These are phyloP conservation scores for Chalcosyrphus nemorum DNA, from an alignment of 2,888 invertebrate genomes.

Conservation along the genomic window DNA sequence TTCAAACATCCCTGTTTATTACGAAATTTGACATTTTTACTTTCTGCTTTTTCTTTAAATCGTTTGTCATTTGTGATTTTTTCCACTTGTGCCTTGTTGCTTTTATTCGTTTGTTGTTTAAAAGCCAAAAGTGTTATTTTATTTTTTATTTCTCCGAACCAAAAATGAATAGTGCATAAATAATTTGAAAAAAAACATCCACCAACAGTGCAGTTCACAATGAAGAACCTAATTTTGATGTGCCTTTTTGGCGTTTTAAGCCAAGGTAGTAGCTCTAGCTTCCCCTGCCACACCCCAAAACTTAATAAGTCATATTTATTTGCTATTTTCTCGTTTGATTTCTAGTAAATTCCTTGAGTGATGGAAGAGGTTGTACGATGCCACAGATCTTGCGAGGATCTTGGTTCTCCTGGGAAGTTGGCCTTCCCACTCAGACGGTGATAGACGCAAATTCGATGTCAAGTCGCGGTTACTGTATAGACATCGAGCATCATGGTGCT, in stretches of 20 bases:
- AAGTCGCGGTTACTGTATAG: conserved; percentile 88
- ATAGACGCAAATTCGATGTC: conserved; percentile 92
- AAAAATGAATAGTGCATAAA: conserved; percentile 24
- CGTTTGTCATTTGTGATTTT: conserved; percentile 23
- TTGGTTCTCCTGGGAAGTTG: conserved; percentile 96
- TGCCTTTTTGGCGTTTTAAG: conserved; percentile 63
- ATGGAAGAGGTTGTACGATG: conserved; percentile 85
- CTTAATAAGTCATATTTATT: neutral
- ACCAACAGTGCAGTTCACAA: conserved; percentile 6
- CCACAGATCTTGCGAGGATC: conserved; percentile 91
- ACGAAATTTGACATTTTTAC: conserved; percentile 25
- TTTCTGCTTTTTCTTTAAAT: neutral
- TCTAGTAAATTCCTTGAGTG: conserved; percentile 74
- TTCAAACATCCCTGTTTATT: conserved; percentile 2
- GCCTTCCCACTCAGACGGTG: conserved; percentile 90
- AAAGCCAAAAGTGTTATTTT: neutral
- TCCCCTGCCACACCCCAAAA: conserved; percentile 64
- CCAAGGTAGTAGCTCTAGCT: conserved; percentile 65
- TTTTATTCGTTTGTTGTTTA: neutral
- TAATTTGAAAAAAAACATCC: neutral
- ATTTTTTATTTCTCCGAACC: neutral
- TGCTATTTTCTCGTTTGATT: neutral
- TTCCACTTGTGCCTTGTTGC: neutral
- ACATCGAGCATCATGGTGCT: conserved; percentile 88
- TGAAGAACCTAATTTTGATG: conserved; percentile 55